Percentiles rank a stretch among this genome's conserved stretches.
Evolutionary conservation across 2,113 vertebrate genomes (phyloP).

Genomic region (Hydropotes inermis): DNA sequence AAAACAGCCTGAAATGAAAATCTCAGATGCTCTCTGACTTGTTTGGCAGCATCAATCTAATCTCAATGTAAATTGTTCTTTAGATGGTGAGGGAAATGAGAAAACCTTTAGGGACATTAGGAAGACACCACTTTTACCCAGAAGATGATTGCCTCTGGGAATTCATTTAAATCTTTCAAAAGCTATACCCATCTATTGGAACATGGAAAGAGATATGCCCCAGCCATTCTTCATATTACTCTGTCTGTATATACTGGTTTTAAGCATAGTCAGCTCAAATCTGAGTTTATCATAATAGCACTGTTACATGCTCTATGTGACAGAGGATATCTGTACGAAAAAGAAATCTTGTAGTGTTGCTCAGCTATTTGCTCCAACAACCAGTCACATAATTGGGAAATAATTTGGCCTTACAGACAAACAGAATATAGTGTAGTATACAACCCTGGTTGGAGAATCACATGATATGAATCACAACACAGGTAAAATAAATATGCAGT

Average conservation of each 20-base stretch:
- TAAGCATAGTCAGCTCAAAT: background rate
- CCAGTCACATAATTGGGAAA: background rate
- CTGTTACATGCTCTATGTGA: background rate
- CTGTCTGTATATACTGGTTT: background rate
- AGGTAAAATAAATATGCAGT: background rate
- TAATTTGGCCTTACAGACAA: background rate
- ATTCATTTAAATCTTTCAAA: slow-evolving; percentile 35
- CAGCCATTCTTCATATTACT: background rate
- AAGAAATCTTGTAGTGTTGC: background rate
- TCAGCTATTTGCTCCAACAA: background rate
- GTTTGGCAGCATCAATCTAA: background rate
- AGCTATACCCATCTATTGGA: background rate
- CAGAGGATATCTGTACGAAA: background rate
- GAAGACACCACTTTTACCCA: background rate
- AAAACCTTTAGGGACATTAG: slow-evolving; percentile 43
- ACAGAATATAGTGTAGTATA: background rate
- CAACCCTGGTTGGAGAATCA: background rate
- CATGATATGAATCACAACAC: background rate
- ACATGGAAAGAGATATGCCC: background rate
- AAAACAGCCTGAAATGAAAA: slow-evolving; percentile 12
- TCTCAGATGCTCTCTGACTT: background rate
- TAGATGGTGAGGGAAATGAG: background rate
- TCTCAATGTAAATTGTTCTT: background rate
- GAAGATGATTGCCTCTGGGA: background rate
- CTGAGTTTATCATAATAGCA: background rate